These are phyloP conservation scores for Cylas formicarius DNA, from an alignment of 1,140 invertebrate genomes.

Conservation along the genomic window DNA sequence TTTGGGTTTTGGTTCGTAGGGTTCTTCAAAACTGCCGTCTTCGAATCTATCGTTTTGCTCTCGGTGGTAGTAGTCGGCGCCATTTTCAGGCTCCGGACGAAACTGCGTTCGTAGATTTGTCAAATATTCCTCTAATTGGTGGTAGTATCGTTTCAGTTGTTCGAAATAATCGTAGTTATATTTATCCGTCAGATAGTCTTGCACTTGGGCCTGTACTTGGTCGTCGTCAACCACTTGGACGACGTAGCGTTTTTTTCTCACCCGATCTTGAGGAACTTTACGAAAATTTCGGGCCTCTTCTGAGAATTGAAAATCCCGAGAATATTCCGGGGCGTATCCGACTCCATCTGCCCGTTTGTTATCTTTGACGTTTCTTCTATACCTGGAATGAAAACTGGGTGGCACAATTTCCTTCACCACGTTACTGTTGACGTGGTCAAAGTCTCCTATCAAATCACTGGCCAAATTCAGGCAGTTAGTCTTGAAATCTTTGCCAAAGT, in stretches of 20 bases:
- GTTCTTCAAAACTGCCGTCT: constrained; percentile 1
- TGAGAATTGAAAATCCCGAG: not conserved
- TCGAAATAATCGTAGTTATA: constrained; percentile 9
- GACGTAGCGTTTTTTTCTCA: constrained; percentile 27
- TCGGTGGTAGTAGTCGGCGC: not conserved
- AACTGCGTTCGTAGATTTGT: constrained; percentile 2
- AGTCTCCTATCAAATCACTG: constrained; percentile 28
- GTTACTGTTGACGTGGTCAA: constrained; percentile 15
- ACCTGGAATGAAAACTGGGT: constrained; percentile 2
- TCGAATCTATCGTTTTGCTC: not conserved
- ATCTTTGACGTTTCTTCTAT: constrained; percentile 7
- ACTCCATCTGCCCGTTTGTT: too few species aligned
- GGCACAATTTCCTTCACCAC: constrained; percentile 12
- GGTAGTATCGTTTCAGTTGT: constrained; percentile 13
- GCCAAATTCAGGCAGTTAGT: constrained; percentile 23
- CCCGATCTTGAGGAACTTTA: constrained; percentile 1
- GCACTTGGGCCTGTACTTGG: constrained; percentile 17
- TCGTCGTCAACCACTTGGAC: constrained; percentile 28
- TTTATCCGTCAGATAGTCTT: constrained; percentile 24
- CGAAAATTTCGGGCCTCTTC: constrained; percentile 15
- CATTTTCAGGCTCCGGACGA: not conserved
- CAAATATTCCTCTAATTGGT: constrained; percentile 8
- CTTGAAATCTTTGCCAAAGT: constrained; percentile 26
- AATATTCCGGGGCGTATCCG: constrained; percentile 3
- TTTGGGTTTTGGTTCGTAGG: constrained; percentile 10